Percentiles rank a stretch among this genome's conserved stretches.
These are phyloP conservation scores for Strigamia crassipes DNA, from an alignment of 2,888 invertebrate genomes.

Conservation along the genomic window DNA sequence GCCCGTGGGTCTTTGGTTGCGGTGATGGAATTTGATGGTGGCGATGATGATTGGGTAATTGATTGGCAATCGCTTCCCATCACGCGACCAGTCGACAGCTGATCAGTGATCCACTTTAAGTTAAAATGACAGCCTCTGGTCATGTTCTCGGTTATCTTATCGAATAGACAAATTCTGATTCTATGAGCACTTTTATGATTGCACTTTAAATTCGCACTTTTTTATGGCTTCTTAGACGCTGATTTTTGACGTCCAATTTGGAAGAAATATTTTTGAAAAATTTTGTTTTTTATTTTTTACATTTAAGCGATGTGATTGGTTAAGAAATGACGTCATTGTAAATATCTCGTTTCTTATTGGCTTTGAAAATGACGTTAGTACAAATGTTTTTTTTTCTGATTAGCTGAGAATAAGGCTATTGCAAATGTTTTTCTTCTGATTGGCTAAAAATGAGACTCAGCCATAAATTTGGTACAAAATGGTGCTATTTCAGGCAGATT, in stretches of 20 bases:
- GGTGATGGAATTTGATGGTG: slow-evolving; percentile 15
- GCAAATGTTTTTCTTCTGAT: no score
- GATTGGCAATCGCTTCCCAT: slow-evolving; percentile 35
- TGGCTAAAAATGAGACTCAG: no score
- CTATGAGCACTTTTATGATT: neutral
- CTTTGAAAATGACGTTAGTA: no score
- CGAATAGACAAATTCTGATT: neutral
- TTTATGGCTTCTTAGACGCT: neutral
- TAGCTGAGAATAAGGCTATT: no score
- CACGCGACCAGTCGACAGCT: slow-evolving; percentile 25
- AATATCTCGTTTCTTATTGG: no score
- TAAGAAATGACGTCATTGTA: no score
- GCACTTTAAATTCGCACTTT: neutral
- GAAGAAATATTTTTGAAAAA: no score
- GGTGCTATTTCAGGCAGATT: no score
- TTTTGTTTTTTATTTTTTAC: no score
- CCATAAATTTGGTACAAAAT: no score
- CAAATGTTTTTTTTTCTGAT: no score
- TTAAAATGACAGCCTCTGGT: slow-evolving; percentile 35
- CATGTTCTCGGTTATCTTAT: slow-evolving; percentile 23
- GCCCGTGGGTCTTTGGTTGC: neutral
- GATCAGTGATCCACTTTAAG: slow-evolving; percentile 19
- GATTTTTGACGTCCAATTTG: neutral
- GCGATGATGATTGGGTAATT: slow-evolving; percentile 40
- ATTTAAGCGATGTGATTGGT: no score